Conservation (phyloP, 2,888 invertebrate species). For the Melipona beecheii region DNA sequence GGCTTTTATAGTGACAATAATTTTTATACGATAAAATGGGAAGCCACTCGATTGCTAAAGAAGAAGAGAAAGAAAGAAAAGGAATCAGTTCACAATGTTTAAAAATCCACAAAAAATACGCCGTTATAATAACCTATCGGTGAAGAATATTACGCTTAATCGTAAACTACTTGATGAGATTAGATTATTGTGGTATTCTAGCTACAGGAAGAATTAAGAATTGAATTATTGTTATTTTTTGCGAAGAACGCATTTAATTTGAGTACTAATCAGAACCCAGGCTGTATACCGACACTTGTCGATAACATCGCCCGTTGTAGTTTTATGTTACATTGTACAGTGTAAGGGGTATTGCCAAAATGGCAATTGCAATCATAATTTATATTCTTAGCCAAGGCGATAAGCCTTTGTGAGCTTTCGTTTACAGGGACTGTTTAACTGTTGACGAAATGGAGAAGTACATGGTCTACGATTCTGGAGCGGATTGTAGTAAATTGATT, state of each 20-base stretch:
- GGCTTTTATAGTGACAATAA: slow-evolving; percentile 74
- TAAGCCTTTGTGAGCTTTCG: slow-evolving; percentile 58
- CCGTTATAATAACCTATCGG: slow-evolving; percentile 52
- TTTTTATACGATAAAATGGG: slow-evolving; percentile 68
- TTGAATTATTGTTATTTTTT: slow-evolving; percentile 58
- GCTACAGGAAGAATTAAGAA: slow-evolving; percentile 54
- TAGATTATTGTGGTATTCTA: slow-evolving; percentile 53
- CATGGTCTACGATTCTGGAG: slow-evolving; percentile 80
- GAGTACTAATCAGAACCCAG: slow-evolving; percentile 50
- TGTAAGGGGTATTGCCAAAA: slow-evolving; percentile 65
- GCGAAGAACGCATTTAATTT: slow-evolving; percentile 54
- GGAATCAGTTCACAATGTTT: slow-evolving; percentile 43
- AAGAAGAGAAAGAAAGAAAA: slow-evolving; percentile 2
- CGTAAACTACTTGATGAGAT: slow-evolving; percentile 59
- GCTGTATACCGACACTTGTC: slow-evolving; percentile 63
- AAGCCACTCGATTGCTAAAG: slow-evolving; percentile 51
- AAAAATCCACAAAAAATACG: slow-evolving; percentile 37
- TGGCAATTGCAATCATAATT: slow-evolving; percentile 72
- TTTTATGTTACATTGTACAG: slow-evolving; percentile 77
- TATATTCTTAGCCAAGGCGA: slow-evolving; percentile 68
- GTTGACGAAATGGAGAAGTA: slow-evolving; percentile 81
- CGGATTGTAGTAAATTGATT: slow-evolving; percentile 80
- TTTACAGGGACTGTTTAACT: slow-evolving; percentile 78
- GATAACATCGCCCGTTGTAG: slow-evolving; percentile 67
- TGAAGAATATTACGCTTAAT: slow-evolving; percentile 62